A percentile compares a stretch with the other conserved stretches of the same genome.
phyloP scores from a whole-genome alignment of 2,113 vertebrate species.

The Saguinus imperator region DNA sequence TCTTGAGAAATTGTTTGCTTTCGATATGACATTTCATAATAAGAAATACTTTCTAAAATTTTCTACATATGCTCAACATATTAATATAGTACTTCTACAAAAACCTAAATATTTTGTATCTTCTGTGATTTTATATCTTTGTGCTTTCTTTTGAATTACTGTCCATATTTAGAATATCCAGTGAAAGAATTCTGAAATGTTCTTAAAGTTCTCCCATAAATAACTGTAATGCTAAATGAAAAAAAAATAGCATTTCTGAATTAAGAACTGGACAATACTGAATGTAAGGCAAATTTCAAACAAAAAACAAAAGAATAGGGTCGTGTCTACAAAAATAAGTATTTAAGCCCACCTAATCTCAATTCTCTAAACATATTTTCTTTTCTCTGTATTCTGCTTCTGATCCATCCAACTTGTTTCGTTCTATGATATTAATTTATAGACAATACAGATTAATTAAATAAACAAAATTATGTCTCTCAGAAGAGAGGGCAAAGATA shows the following conservation, averaged over 20 bases:
- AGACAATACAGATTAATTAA: not conserved
- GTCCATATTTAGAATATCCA: not conserved
- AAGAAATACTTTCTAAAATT: conserved; percentile 15
- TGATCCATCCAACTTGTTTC: not conserved
- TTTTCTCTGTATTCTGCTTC: not conserved
- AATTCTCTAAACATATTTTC: not conserved
- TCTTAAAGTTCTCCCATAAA: not conserved
- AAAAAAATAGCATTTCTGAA: not conserved
- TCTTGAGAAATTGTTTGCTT: conserved; percentile 16
- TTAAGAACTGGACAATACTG: not conserved
- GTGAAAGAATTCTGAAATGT: conserved; percentile 36
- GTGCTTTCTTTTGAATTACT: conserved; percentile 18
- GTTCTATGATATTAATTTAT: conserved; percentile 18
- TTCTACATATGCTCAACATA: not conserved
- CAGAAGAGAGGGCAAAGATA: not conserved
- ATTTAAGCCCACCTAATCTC: not conserved
- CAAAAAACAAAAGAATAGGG: not conserved
- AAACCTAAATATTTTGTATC: conserved; percentile 20
- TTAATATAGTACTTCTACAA: not conserved
- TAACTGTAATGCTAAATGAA: not conserved
- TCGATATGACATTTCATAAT: not conserved
- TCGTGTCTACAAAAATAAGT: not conserved
- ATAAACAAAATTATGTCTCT: not conserved
- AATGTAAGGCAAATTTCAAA: conserved; percentile 28
- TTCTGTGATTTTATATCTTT: not conserved